Evolutionary conservation across 2,797 vertebrate species (phyloP).

Genomic region (Pseudomugil tenellus): DNA sequence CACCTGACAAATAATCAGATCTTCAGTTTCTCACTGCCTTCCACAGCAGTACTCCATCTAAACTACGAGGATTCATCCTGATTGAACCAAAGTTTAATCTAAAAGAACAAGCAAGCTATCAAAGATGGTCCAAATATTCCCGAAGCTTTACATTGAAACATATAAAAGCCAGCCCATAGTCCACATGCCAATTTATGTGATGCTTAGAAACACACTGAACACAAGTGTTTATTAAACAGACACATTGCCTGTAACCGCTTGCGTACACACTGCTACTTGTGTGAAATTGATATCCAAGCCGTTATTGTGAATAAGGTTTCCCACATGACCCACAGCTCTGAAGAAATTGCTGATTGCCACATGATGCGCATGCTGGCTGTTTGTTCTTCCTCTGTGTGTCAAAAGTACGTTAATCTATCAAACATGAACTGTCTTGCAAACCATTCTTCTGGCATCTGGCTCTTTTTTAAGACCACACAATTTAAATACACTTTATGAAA

Average conservation of each 20-base stretch:
- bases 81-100: slow-evolving; percentile 6
- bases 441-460: neutral
- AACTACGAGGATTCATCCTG: neutral
- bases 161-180: neutral
- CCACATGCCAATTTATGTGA: neutral
- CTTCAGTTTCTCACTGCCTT: neutral
- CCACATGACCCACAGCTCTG: slow-evolving; percentile 1
- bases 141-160: neutral
- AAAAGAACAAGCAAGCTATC: neutral
- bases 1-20: slow-evolving; percentile 4
- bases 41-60: neutral
- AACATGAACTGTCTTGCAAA: slow-evolving; percentile 7
- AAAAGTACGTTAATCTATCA: slow-evolving; percentile 10
- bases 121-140: slow-evolving; percentile 2
- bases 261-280: slow-evolving; percentile 2
- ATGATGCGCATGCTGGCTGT: slow-evolving; percentile 37
- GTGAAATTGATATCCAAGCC: slow-evolving; percentile 19
- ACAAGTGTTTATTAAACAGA: neutral
- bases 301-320: slow-evolving; percentile 22
- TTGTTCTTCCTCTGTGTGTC: slow-evolving; percentile 23
- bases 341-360: slow-evolving; percentile 15
- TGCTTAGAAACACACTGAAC: neutral
- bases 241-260: neutral
- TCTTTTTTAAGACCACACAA: neutral
- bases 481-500: neutral